Conservation (phyloP, 2,888 invertebrate species). For the Standfussiana lucernea region DNA sequence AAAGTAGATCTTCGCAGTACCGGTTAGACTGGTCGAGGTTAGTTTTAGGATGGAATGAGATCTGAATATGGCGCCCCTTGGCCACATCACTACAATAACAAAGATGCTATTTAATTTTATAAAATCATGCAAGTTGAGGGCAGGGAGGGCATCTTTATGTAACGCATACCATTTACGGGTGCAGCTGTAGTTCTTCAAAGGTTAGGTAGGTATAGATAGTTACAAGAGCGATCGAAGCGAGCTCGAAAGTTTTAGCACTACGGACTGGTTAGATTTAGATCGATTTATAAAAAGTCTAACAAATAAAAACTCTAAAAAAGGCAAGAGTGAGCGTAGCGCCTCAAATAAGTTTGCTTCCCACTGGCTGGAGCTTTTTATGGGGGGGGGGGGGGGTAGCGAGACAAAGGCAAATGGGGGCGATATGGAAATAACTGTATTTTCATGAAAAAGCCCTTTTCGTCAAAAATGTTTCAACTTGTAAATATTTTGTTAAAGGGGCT, state of each 20-base stretch:
- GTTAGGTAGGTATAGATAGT: too few species aligned
- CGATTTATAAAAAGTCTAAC: not conserved
- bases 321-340: too few species aligned
- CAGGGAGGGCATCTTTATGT: not conserved
- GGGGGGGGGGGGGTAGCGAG: too few species aligned
- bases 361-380: too few species aligned
- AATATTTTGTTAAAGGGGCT: too few species aligned
- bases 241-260: not conserved
- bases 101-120: not conserved
- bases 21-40: not conserved
- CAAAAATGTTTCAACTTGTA: too few species aligned
- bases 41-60: not conserved
- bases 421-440: too few species aligned
- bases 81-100: not conserved
- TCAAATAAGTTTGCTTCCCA: too few species aligned
- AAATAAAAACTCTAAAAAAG: too few species aligned
- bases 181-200: not conserved
- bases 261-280: not conserved
- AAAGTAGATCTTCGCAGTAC: constrained; percentile 9
- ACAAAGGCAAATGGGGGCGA: too few species aligned
- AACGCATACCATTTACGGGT: not conserved
- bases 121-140: not conserved
- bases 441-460: too few species aligned
- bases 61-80: not conserved
- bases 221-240: not conserved